Evolutionary conservation across 2,888 invertebrate genomes (phyloP), one percentile per base, ranked within the genome.

Genomic region (Listrodromus nycthemerus): DNA sequence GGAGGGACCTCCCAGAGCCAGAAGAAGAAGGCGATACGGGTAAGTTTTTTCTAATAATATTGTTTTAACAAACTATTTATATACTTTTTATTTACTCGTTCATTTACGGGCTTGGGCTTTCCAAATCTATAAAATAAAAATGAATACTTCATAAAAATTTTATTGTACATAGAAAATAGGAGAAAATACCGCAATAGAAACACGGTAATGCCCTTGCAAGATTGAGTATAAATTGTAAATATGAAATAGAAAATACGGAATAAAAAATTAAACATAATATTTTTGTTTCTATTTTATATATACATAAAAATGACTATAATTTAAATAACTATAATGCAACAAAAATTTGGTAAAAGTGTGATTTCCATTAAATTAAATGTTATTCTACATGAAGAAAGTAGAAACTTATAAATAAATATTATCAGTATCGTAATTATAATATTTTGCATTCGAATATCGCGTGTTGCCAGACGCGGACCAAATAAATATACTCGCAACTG

Each of bases 401-500:
- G 41, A 45, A 45, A 45, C 16, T 45, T 45, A 4, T 45, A 16
- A 45, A 45, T 45, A 45, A 45, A 45, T 45, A 45, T 45, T 16
- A 16, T 16, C 16, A 16, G 41, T 45, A 16, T 45, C 16, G 3
- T 16, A 45, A 45, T 45, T 16, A 41, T 3, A 41, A 45, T 45
- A 16, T 45, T 61, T 6, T 61, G n/a, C 5, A 61, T 61, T 7
- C 7, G 27, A 30, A 27, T 61, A 16, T 30, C 27, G 5, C n/a
- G 24, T 27, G 30, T 30, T 27, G n/a, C 5, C 90, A 97, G 97
- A 0, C 97, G 98, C 76, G 98, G 98, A 0, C 98, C 98, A 0
- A 98, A 97, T 92, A 98, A 98, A 93, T 98, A 98, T 93, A 97
- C 97, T 0, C 95, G 98, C 13, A 98, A 97, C 82, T 98, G 98